Evolutionary conservation across 23 tunicate genomes (phyloP).

Genomic region (Oikopleura albicans): DNA sequence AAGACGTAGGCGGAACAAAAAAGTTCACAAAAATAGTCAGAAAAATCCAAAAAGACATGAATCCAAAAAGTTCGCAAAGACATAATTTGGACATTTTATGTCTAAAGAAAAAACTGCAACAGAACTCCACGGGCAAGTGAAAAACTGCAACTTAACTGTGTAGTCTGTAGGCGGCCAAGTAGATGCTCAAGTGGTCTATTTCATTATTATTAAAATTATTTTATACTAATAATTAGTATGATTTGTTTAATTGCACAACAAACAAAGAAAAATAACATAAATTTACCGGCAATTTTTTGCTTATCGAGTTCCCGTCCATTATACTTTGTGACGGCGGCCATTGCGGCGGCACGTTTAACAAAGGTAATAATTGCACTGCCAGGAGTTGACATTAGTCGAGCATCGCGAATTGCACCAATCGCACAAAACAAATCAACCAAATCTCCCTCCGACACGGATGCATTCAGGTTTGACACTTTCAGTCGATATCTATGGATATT

Average conservation of each 20-base stretch:
- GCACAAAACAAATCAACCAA: neutral
- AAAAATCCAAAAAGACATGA: no score
- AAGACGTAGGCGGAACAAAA: no score
- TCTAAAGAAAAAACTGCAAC: no score
- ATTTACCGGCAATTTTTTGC: neutral
- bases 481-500: neutral
- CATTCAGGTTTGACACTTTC: neutral
- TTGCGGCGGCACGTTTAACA: neutral
- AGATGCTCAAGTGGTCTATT: no score
- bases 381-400: neutral
- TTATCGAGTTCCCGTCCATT: neutral
- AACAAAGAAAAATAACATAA: neutral
- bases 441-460: neutral
- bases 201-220: no score
- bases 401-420: neutral
- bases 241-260: neutral
- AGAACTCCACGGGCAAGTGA: no score
- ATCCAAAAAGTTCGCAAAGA: no score
- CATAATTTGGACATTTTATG: no score
- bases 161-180: no score
- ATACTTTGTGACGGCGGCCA: neutral
- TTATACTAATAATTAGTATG: no score
- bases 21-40: no score
- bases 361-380: neutral
- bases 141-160: no score